A percentile compares a stretch with the other conserved stretches of the same genome.
phyloP scores from a whole-genome alignment of 1,140 invertebrate species.

The Platyscapa corneri region DNA sequence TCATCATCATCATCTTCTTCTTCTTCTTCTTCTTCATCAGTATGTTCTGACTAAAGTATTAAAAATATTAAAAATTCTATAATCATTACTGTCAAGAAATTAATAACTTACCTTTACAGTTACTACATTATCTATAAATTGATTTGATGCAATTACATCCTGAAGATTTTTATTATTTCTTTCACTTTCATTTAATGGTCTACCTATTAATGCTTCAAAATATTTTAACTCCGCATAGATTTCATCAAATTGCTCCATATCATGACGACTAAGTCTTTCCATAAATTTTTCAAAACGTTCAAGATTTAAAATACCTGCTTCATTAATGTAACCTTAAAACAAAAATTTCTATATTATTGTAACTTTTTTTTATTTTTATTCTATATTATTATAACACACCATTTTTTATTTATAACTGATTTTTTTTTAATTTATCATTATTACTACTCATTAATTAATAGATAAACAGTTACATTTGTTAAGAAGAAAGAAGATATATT shows the following conservation, averaged over 20 bases:
- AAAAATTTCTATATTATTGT: slow-evolving; percentile 36
- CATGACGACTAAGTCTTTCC: slow-evolving; percentile 83
- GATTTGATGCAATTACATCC: slow-evolving; percentile 52
- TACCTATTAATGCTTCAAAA: slow-evolving; percentile 85
- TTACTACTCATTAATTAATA: no score
- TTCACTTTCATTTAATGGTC: slow-evolving; percentile 66
- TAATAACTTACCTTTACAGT: slow-evolving; percentile 61
- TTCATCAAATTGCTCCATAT: slow-evolving; percentile 90
- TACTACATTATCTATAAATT: slow-evolving; percentile 76
- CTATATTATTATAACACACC: slow-evolving; percentile 6
- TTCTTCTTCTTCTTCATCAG: slow-evolving; percentile 71
- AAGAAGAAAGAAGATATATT: no score
- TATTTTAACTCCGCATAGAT: slow-evolving; percentile 90
- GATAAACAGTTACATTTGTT: no score
- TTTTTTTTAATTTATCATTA: no score
- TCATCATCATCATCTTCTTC: slow-evolving; percentile 17
- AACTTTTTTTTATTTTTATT: not conserved
- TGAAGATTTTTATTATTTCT: slow-evolving; percentile 54
- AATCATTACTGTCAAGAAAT: not conserved
- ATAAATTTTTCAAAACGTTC: slow-evolving; percentile 91
- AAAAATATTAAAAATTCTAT: not conserved
- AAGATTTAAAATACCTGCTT: slow-evolving; percentile 89
- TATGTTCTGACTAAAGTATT: slow-evolving; percentile 62
- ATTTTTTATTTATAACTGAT: not conserved
- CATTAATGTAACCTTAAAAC: slow-evolving; percentile 91